Conservation (phyloP, 1,140 invertebrate genomes). For the Megalonaias nervosa region DNA sequence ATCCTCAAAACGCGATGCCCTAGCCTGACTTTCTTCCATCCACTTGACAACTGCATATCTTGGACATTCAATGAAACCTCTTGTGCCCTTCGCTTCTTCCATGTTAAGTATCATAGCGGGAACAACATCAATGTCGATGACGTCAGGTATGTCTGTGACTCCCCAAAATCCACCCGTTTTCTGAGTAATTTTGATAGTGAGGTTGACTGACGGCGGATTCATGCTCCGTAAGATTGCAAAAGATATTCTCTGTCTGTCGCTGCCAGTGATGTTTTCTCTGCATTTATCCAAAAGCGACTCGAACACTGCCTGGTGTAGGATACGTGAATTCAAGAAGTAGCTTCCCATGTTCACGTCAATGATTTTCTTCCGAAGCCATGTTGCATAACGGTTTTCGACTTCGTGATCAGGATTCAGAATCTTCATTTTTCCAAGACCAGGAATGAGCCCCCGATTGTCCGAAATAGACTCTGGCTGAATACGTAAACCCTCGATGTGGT, state of each 20-base stretch:
- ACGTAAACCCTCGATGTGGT: conserved; percentile 24
- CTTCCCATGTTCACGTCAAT: background rate
- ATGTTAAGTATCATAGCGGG: background rate
- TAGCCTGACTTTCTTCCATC: background rate
- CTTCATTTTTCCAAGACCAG: background rate
- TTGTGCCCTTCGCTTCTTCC: background rate
- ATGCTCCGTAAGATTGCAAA: too few species aligned
- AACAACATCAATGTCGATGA: background rate
- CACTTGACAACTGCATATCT: conserved; percentile 17
- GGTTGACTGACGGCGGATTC: too few species aligned
- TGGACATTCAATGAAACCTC: conserved; percentile 4
- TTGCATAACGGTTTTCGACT: background rate
- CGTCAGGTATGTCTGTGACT: background rate
- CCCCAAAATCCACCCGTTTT: too few species aligned
- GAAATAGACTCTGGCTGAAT: background rate
- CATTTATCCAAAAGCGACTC: conserved; percentile 19
- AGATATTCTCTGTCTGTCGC: too few species aligned
- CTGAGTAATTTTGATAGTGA: too few species aligned
- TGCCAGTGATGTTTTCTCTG: too few species aligned
- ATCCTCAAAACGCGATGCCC: background rate
- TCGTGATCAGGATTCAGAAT: background rate
- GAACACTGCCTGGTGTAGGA: conserved; percentile 10
- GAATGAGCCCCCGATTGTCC: background rate
- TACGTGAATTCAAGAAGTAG: conserved; percentile 7
- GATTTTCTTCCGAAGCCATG: background rate